phyloP scores from a whole-genome alignment of 2,888 invertebrate genomes.

The Synanthedon andrenaeformis region DNA sequence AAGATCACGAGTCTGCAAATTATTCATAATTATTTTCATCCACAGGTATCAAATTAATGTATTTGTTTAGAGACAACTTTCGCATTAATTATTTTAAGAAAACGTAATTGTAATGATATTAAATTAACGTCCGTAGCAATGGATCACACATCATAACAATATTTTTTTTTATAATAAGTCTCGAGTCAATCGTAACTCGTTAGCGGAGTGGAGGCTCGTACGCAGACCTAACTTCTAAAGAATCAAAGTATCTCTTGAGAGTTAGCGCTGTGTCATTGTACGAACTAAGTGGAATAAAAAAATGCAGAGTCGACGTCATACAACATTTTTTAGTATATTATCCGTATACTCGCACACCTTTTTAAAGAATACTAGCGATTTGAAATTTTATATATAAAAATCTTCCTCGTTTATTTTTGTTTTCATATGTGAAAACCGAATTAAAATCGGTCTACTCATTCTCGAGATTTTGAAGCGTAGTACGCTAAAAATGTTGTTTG shows the following conservation, averaged over 20 bases:
- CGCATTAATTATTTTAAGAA: background rate
- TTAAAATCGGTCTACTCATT: no score
- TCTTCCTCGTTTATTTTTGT: no score
- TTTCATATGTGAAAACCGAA: no score
- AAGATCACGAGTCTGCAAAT: no score
- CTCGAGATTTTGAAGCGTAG: no score
- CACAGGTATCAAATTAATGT: background rate
- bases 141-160: background rate
- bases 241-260: slow-evolving; percentile 62
- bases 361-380: no score
- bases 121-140: background rate
- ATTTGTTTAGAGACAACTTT: background rate
- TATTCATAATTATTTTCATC: background rate
- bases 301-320: slow-evolving; percentile 14
- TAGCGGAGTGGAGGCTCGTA: slow-evolving; percentile 31
- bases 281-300: slow-evolving; percentile 31
- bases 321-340: background rate
- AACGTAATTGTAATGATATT: background rate
- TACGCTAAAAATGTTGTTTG: no score
- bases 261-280: slow-evolving; percentile 63
- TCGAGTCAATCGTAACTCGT: slow-evolving; percentile 59
- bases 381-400: no score
- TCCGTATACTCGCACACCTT: no score
- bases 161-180: slow-evolving; percentile 5
- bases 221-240: slow-evolving; percentile 53